These are phyloP conservation scores for Clarias laeviceps DNA, from an alignment of 2,797 vertebrate species.

Conservation along the genomic window DNA sequence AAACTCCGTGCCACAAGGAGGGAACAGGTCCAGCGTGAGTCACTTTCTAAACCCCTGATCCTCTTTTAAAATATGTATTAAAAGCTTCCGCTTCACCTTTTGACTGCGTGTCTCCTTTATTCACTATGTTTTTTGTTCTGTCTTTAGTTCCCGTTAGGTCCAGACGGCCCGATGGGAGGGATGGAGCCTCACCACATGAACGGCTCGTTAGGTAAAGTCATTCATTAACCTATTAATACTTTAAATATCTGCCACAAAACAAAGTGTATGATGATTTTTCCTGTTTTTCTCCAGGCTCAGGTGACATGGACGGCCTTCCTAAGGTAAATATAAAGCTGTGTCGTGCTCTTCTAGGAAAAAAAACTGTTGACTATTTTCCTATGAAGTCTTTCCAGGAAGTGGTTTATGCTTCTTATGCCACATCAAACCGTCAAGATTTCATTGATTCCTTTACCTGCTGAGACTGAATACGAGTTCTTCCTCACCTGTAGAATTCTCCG, in stretches of 20 bases:
- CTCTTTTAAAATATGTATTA: background rate
- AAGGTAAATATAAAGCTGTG: conserved; percentile 81
- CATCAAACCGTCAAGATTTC: background rate
- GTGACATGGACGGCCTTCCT: conserved; percentile 96
- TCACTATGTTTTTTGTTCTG: conserved; percentile 31
- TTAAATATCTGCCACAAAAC: background rate
- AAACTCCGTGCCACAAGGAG: conserved; percentile 89
- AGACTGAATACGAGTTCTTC: background rate
- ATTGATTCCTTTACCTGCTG: background rate
- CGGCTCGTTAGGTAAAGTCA: conserved; percentile 82
- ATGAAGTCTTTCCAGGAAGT: background rate
- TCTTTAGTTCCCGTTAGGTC: conserved; percentile 91
- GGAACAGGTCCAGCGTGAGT: conserved; percentile 95
- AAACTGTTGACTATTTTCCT: background rate
- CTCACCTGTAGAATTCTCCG: conserved; percentile 88
- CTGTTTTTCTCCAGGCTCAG: conserved; percentile 79
- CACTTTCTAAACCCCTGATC: background rate
- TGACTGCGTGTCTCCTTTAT: background rate
- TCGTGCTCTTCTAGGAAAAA: background rate
- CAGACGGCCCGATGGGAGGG: conserved; percentile 94
- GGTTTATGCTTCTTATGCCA: background rate
- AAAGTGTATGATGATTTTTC: background rate
- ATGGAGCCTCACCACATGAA: conserved; percentile 99
- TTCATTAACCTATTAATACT: background rate
- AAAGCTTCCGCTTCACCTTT: too few species aligned